Conservation (phyloP, 2,113 vertebrate genomes). For the Alouatta palliata region DNA sequence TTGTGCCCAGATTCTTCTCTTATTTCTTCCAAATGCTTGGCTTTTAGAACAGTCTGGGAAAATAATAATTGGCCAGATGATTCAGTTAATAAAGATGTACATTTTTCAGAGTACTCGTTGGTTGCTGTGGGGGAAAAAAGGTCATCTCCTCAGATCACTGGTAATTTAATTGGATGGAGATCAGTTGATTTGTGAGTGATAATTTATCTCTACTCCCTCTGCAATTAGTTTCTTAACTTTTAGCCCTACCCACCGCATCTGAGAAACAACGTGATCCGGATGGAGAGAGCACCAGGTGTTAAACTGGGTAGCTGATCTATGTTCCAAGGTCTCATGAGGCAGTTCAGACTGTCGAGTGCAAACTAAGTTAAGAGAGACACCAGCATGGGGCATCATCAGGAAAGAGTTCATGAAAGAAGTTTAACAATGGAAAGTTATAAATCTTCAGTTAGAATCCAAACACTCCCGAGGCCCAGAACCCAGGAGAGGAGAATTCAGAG, state of each 20-base stretch:
- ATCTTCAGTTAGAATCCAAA: background rate
- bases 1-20: background rate
- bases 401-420: background rate
- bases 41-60: background rate
- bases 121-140: background rate
- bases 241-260: background rate
- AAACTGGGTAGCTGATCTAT: background rate
- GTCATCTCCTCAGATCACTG: background rate
- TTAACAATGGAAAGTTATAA: background rate
- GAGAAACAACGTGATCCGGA: background rate
- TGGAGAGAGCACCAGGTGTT: background rate
- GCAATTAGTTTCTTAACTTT: slow-evolving; percentile 10
- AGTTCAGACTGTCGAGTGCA: background rate
- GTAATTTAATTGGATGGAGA: background rate
- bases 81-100: background rate
- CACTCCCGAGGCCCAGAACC: background rate
- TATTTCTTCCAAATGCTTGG: background rate
- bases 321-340: background rate
- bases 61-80: background rate
- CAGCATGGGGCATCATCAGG: fast-evolving
- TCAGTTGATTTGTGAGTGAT: background rate
- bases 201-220: background rate
- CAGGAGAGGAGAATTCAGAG: background rate
- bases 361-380: background rate
- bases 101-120: background rate